phyloP scores from a whole-genome alignment of 2,888 invertebrate genomes.

The Tenodera sinensis region DNA sequence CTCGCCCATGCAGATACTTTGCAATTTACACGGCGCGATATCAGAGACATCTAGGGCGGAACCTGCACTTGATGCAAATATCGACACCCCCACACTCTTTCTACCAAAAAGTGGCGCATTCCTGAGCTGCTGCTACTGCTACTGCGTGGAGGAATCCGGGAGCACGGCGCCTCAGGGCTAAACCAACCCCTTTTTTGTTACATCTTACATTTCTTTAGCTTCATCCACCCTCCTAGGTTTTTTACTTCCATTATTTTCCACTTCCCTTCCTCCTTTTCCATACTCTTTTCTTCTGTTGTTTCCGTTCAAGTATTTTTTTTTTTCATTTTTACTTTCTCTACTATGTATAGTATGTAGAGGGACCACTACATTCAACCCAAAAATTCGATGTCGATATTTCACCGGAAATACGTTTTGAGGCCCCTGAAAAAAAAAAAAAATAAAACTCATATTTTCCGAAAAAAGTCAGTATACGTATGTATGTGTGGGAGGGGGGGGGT shows the following conservation, averaged over 20 bases:
- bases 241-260: background rate
- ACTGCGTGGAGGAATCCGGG: background rate
- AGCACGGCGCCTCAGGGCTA: background rate
- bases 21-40: background rate
- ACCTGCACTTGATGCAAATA: background rate
- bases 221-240: background rate
- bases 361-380: no score
- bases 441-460: no score
- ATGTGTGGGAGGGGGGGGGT: no score
- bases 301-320: background rate
- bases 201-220: background rate
- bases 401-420: no score
- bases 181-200: background rate
- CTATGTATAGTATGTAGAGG: no score
- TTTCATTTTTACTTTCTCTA: background rate
- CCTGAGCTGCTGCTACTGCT: background rate
- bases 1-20: background rate
- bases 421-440: no score
- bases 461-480: no score
- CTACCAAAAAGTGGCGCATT: background rate
- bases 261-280: no score
- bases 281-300: background rate
- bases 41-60: background rate
- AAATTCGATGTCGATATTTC: no score
- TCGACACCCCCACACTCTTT: background rate